Conservation (phyloP, 2,888 invertebrate genomes). For the Mythimna loreyi region DNA sequence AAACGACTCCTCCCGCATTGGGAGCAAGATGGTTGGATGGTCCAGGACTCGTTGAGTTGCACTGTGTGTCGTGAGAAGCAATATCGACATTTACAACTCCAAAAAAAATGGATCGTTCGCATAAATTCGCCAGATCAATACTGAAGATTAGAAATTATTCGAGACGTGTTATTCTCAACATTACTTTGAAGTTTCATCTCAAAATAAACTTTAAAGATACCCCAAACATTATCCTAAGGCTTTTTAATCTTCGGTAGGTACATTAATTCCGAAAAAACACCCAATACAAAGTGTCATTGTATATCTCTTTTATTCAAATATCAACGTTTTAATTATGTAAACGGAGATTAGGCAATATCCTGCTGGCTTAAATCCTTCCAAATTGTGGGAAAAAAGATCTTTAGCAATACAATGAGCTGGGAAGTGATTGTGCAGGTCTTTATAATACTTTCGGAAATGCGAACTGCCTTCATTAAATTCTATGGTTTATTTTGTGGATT, state of each 20-base stretch:
- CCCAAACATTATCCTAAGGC: conserved; percentile 4
- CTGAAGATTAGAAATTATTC: conserved; percentile 15
- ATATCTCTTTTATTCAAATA: conserved; percentile 26
- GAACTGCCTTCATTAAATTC: conserved; percentile 14
- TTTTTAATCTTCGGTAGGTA: conserved; percentile 9
- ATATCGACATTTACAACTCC: too few species aligned
- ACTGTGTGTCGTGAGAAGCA: too few species aligned
- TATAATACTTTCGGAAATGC: conserved; percentile 18
- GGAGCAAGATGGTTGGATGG: too few species aligned
- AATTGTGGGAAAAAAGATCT: conserved; percentile 60
- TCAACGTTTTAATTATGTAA: conserved; percentile 40
- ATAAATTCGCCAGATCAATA: conserved; percentile 9
- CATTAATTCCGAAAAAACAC: conserved; percentile 34
- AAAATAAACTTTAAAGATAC: not conserved
- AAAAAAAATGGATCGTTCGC: not conserved
- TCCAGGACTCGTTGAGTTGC: too few species aligned
- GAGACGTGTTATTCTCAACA: not conserved
- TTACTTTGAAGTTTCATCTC: not conserved
- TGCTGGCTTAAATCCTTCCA: conserved; percentile 49
- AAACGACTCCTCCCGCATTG: too few species aligned
- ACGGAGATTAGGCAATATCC: conserved; percentile 58
- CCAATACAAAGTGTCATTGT: conserved; percentile 28
- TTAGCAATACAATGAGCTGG: conserved; percentile 39
- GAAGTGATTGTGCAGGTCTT: conserved; percentile 35
- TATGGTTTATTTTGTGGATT: conserved; percentile 17